Evolutionary conservation across 2,888 invertebrate species (phyloP), one percentile per base, ranked within the genome.

Genomic region (Cynaeus angustus): DNA sequence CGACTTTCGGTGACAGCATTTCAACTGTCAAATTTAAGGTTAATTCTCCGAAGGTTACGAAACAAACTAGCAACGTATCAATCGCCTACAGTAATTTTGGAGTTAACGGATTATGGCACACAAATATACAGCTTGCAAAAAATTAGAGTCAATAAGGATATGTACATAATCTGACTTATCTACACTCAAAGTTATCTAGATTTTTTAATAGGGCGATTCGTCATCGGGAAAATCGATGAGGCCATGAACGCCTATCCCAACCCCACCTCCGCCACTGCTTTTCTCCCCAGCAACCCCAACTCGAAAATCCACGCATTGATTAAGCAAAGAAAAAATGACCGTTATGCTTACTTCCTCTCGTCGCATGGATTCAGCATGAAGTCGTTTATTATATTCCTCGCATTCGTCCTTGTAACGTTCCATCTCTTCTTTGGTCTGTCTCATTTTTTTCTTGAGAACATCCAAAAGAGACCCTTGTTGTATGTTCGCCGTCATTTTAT

Each of bases 361-460:
- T 86, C 97, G 93, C 90, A 96, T 94, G 86, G 95, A 91, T 91
- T 98, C 98, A 86, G 94, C 91, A 89, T 97, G 96, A 86, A 97
- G 90, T 86, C 96, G 93, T 90, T 96, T 94, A 87, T 96, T 95
- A 86, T 93, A 95, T 87, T 97, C 96, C 87, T 98, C 98, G 86
- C 96, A 95, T 86, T 97, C 96, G 87, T 99, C 98, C 89, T 96
- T 97, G 89, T 96, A 96, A 87, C 95, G 94, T 87, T 99, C 99
- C 93, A 98, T 95, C 90, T 99, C 99, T 87, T 98, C 97, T 89
- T 98, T 97, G 82, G 98, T 96, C 88, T 97, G 96, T 81, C 97
- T 92, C 98, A 99, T 99, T 92, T 99, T 99, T 91, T 98, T 97
- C 91, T 99, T 99, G 84, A 99, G 91, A 84, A 97, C 96, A 88